Evolutionary conservation across 2,797 vertebrate genomes (phyloP).

Genomic region (Aldrovandia affinis): DNA sequence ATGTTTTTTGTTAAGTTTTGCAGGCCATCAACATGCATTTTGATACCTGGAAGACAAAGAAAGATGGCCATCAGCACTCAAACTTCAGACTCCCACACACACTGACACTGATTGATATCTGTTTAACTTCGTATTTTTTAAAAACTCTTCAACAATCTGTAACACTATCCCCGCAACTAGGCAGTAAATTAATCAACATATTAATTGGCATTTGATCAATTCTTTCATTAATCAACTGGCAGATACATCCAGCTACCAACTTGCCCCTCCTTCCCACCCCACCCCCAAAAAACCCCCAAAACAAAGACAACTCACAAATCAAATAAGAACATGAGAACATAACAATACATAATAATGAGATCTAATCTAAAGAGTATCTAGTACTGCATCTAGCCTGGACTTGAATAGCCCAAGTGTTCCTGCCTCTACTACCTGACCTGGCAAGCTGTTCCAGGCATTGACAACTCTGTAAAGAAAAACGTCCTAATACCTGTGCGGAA

Average conservation of each 20-base stretch:
- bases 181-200: neutral
- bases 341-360: too few relatives aligned
- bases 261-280: too few relatives aligned
- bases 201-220: neutral
- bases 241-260: neutral
- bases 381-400: too few relatives aligned
- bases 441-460: too few relatives aligned
- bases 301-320: neutral
- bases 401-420: too few relatives aligned
- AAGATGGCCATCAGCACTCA: neutral
- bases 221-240: neutral
- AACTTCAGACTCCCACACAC: neutral
- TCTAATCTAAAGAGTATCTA: too few relatives aligned
- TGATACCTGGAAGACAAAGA: slow-evolving; percentile 72
- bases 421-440: too few relatives aligned
- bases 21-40: slow-evolving; percentile 86
- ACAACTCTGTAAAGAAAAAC: too few relatives aligned
- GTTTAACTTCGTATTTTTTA: neutral
- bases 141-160: neutral
- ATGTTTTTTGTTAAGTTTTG: slow-evolving; percentile 70
- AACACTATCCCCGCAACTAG: neutral
- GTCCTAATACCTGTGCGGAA: too few relatives aligned
- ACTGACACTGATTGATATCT: neutral
- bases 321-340: too few relatives aligned
- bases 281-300: neutral